A percentile compares a stretch with the other conserved stretches of the same genome.
Conservation (phyloP, 2,113 vertebrate species). For the Pseudopipra pipra region DNA sequence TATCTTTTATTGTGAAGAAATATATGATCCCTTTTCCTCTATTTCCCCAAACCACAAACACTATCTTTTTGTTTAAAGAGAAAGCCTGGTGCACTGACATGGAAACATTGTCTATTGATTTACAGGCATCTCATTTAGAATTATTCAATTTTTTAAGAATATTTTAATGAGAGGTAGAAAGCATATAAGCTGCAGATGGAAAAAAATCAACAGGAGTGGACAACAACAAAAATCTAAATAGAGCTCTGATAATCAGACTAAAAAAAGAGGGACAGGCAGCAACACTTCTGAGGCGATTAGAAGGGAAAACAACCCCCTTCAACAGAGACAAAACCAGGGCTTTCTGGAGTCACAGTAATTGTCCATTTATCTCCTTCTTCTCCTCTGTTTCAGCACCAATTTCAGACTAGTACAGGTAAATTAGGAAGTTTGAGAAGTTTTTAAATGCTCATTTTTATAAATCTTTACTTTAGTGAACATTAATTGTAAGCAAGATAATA, state of each 20-base stretch:
- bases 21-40: background rate
- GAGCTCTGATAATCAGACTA: background rate
- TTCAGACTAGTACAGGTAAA: background rate
- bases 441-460: background rate
- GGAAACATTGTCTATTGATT: background rate
- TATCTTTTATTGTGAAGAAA: background rate
- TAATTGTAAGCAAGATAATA: background rate
- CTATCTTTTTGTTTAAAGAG: background rate
- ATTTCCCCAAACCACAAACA: background rate
- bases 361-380: background rate
- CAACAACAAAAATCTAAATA: background rate
- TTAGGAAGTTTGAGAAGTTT: background rate
- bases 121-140: background rate
- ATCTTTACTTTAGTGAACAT: background rate
- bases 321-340: background rate
- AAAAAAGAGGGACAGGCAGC: background rate
- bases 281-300: background rate
- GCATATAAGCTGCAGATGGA: background rate
- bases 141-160: background rate
- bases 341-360: background rate
- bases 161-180: background rate
- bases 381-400: background rate
- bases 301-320: background rate
- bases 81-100: background rate
- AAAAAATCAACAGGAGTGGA: background rate